phyloP scores from a whole-genome alignment of 1,140 invertebrate species.

The Homalodisca vitripennis region DNA sequence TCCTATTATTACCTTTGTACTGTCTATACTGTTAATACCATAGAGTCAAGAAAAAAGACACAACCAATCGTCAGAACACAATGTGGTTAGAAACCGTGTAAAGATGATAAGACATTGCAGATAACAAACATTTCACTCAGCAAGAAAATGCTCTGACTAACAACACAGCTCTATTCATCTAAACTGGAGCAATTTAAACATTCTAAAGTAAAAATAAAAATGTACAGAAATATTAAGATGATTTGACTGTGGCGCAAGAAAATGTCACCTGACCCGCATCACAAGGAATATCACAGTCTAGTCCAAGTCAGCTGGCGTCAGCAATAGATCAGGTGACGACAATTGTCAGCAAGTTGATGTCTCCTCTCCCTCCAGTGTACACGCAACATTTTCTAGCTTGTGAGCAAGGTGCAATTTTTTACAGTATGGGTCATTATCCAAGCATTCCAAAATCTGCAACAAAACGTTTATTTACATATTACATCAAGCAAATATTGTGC shows the following conservation, averaged over 20 bases:
- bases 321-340: constrained; percentile 52
- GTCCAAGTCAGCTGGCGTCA: neutral
- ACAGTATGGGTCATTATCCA: constrained; percentile 77
- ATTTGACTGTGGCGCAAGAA: constrained; percentile 17
- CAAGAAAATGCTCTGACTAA: neutral
- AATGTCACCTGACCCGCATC: constrained; percentile 22
- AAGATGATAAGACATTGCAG: neutral
- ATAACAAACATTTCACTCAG: neutral
- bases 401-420: constrained; percentile 86
- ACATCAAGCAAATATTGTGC: no score
- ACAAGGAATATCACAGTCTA: constrained; percentile 34
- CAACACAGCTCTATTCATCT: neutral
- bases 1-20: no score
- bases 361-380: constrained; percentile 80
- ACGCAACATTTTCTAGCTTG: constrained; percentile 86
- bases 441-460: constrained; percentile 71
- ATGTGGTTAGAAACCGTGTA: neutral
- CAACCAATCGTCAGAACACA: constrained; percentile 8
- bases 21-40: no score
- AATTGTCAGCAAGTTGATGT: constrained; percentile 55
- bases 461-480: no score
- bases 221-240: constrained; percentile 4
- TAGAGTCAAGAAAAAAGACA: neutral
- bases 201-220: neutral
- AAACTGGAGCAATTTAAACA: neutral